Evolutionary conservation across 2,797 vertebrate species (phyloP).

Genomic region (Macroramphosus scolopax): DNA sequence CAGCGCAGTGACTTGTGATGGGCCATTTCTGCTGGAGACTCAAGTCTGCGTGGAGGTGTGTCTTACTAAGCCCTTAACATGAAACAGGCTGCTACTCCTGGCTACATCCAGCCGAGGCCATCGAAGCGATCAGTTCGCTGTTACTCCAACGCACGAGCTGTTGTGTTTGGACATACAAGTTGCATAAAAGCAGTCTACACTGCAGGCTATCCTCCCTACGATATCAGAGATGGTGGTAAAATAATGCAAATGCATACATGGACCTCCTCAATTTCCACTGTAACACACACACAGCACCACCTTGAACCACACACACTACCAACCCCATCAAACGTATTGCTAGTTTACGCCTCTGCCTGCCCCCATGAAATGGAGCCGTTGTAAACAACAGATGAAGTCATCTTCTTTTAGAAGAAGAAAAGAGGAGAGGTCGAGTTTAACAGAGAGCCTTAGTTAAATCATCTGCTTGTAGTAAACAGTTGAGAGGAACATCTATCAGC

Average conservation of each 20-base stretch:
- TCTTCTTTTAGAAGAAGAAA: conserved; percentile 61
- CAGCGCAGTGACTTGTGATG: conserved; percentile 75
- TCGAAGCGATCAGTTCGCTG: conserved; percentile 23
- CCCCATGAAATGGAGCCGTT: conserved; percentile 66
- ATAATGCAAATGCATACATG: conserved; percentile 4
- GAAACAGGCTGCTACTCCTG: conserved; percentile 65
- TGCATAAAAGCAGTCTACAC: conserved; percentile 22
- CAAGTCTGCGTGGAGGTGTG: conserved; percentile 61
- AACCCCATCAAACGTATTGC: conserved; percentile 18
- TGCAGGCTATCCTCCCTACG: conserved; percentile 22
- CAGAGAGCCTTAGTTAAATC: conserved; percentile 73
- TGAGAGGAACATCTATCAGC: conserved; percentile 77
- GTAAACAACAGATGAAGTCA: conserved; percentile 73
- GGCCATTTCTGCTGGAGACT: conserved; percentile 68
- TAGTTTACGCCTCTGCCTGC: conserved; percentile 33
- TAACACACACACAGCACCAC: conserved; percentile 14
- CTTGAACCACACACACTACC: conserved; percentile 18
- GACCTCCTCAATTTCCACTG: conserved; percentile 18
- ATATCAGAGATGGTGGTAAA: conserved; percentile 17
- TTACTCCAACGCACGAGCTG: conserved; percentile 34
- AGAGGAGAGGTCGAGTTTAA: conserved; percentile 66
- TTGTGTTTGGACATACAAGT: conserved; percentile 45
- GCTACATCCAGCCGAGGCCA: conserved; percentile 39
- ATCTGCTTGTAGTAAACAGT: conserved; percentile 77
- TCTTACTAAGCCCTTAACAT: conserved; percentile 51